Base-by-base conservation (phyloP, 2,888 invertebrate species). In the Hololepta plana region DNA sequence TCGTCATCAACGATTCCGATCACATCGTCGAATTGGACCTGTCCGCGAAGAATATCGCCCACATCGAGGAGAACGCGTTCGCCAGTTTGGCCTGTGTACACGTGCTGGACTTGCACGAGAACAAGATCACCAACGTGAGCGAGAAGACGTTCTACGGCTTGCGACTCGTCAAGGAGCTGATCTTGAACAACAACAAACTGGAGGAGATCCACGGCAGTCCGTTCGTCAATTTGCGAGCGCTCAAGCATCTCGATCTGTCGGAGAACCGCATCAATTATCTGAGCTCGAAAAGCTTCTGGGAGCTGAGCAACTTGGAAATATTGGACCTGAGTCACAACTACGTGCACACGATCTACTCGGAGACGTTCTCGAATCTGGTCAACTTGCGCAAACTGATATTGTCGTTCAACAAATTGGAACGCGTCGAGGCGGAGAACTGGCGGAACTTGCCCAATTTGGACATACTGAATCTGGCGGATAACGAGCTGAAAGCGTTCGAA, bases 21-120 rank as follows among this genome's bases (percentile, higher is more conserved):
- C 34, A 38, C 25, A 40, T 47, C 23, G 24, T 36, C 9, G 37
- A 39, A 27, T 12, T 50, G 12, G 35, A 30, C 6, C 29, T 51
- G 12, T 36, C 33, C 12, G 30, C 37, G 9, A 45, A 46, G 32
- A 21, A 33, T 9, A 41, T 49, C 8, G 14, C 26, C 3, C 20
- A 14, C 14, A 34, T 51, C n/a, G 38, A 42, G 4, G 33, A 38
- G 7, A 44, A 40, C 3, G 38, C 46, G 3, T 50, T 51, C 28
- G 19, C 31, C 10, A 32, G 36, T 9, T 30, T 51, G 16, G 32
- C 24, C 21, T 51, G 51, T 28, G 27, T 49, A 7, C 31, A 35
- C 4, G 23, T 32, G 7, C 32, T 51, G 12, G 34, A 41, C 12
- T 32, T 51, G 9, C 40, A 40, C 10, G 27, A 34, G 4, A 51